phyloP scores from a whole-genome alignment of 1,140 invertebrate genomes.

The Lethrus apterus region DNA sequence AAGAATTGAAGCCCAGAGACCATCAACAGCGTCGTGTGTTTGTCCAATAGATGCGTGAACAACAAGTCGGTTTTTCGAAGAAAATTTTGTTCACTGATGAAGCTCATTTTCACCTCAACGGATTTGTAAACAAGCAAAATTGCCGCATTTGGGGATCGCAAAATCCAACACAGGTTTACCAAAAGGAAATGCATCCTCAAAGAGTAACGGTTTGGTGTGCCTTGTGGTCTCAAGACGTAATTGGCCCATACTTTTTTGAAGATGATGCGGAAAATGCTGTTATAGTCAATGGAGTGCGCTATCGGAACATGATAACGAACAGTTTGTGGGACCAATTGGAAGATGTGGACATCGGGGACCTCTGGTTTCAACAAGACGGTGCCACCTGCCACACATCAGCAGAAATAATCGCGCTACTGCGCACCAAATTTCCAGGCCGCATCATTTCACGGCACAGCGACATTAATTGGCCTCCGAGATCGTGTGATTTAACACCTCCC shows the following conservation, averaged over 20 bases:
- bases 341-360: constrained; percentile 2
- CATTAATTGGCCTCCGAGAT: constrained; percentile 23
- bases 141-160: constrained; percentile 4
- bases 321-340: constrained; percentile 10
- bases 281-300: constrained; percentile 5
- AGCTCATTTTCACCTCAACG: constrained; percentile 4
- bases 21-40: neutral
- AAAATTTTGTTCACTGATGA: constrained; percentile 1
- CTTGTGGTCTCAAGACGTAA: constrained; percentile 27
- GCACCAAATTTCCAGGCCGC: constrained; percentile 25
- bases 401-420: constrained; percentile 25
- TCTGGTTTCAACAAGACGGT: constrained; percentile 14
- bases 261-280: constrained; percentile 4
- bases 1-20: constrained; percentile 7
- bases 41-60: constrained; percentile 17
- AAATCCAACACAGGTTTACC: constrained; percentile 1
- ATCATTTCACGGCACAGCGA: constrained; percentile 26
- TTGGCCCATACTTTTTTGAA: constrained; percentile 29
- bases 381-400: constrained; percentile 20
- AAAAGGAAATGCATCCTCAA: constrained; percentile 10
- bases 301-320: constrained; percentile 8
- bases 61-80: constrained; percentile 10
- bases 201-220: constrained; percentile 8
- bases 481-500: constrained; percentile 22
- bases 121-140: constrained; percentile 7